Evolutionary conservation across 2,888 invertebrate genomes (phyloP), one percentile per base, ranked within the genome.

Genomic region (Torymus tubicola): DNA sequence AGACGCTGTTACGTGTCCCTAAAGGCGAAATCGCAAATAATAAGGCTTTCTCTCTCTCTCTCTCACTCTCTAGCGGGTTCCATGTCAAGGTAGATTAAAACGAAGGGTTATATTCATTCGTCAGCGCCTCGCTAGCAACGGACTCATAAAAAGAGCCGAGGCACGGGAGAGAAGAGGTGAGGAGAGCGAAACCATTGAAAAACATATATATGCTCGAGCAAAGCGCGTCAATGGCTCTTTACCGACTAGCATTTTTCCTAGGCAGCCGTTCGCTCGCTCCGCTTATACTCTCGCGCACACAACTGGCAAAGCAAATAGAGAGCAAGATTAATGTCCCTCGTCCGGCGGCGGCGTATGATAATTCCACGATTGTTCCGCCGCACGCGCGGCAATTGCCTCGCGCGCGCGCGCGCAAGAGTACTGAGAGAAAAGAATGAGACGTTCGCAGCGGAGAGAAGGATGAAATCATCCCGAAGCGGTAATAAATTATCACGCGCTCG

Each of bases 401-500:
- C 55, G 14, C 71, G n/a, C 55, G 13, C 14, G 14, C 69, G 12
- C 16, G 31, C 14, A 1, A 13, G 63, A 42, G 42, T 42, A 42
- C 42, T 53, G 60, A 71, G 70, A 71, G 42, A 71, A 71, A 71
- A 65, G 64, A 77, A 71, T 57, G 63, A 64, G 57, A 18, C 73
- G 60, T 57, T 71, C 55, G 13, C 52, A 21, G 53, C 18, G 18
- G 42, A 58, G 57, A 71, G 60, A 16, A 72, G 84, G 79, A 82
- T 82, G 82, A 82, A 83, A 83, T 83, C 68, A 70, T 82, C 75
- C 81, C 71, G 70, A 82, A 82, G 78, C 78, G 82, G 80, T 81
- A 83, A 85, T 85, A 85, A 85, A 84, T 85, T 83, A 83, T 81
- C 83, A 73, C 81, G 82, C 76, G 70, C 79, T 73, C 69, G 84